phyloP scores from a whole-genome alignment of 2,113 vertebrate genomes.

The Microcebus ravelobensis region DNA sequence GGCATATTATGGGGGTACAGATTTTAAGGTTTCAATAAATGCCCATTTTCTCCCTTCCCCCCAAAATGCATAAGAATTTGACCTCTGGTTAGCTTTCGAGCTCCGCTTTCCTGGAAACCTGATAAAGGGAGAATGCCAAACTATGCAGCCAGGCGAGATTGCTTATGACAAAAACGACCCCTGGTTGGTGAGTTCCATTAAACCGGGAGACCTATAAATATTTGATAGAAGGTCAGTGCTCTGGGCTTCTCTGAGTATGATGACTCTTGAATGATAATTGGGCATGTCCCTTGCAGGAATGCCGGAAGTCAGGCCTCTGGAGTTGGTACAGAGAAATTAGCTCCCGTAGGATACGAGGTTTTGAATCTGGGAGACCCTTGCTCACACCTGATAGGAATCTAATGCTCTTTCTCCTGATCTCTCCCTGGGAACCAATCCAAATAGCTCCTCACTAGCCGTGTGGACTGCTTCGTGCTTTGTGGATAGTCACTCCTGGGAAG shows the following conservation, averaged over 20 bases:
- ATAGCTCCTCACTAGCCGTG: not conserved
- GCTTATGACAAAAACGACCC: slow-evolving; percentile 60
- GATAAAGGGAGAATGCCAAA: slow-evolving; percentile 78
- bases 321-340: not conserved
- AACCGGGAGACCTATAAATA: slow-evolving; percentile 14
- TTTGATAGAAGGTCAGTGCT: not conserved
- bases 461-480: not conserved
- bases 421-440: not conserved
- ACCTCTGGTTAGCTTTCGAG: slow-evolving; percentile 71
- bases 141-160: slow-evolving; percentile 56
- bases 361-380: not conserved
- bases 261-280: not conserved
- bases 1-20: too few species aligned
- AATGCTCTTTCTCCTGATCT: not conserved
- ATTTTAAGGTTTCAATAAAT: too few species aligned
- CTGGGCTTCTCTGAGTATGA: not conserved
- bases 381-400: accelerated
- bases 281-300: not conserved
- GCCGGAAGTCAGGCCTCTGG: not conserved
- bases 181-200: not conserved
- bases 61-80: slow-evolving; percentile 54
- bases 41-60: too few species aligned
- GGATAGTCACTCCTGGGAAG: not conserved
- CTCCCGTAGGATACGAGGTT: not conserved
- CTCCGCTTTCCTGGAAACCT: slow-evolving; percentile 74